Base-by-base conservation (phyloP, 2,888 invertebrate genomes). In the Drosophila histrio region DNA sequence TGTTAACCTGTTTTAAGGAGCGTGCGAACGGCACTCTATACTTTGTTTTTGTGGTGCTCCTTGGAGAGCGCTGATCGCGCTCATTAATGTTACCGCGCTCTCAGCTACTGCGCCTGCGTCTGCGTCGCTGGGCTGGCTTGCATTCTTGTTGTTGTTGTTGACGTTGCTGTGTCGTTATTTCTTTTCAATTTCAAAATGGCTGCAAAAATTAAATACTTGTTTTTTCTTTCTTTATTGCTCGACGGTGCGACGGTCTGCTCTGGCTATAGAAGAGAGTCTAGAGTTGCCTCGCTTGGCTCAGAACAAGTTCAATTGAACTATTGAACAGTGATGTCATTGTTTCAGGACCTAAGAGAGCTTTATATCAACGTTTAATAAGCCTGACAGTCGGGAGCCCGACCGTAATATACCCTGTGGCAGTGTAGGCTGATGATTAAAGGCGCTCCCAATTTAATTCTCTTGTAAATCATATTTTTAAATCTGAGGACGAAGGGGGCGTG, bases 171-270 rank as follows among this genome's bases (percentile, higher is more conserved):
- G 68, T 75, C 59, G 72, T 77, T 75, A 77, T 77, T 72, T 77
- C 77, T 77, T 68, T 77, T 61, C 52, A 75, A 68, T 72, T 75
- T 77, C 73, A 77, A 75, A 75, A 75, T 75, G 75, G 75, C 75
- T 69, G 77, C 72, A 73, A 77, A 72, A 72, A 76, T 68, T 38
- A 61, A 75, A 77, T 75, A 75, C 75, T 77, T 72, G 75, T 75
- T 75, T 75, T 50, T 56, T 54, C 38, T 54, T 44, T 71, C 44
- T 59, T 71, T 56, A 57, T 59, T 66, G 28, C 56, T 26, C 38
- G 26, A 38, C 47, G 41, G 32, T 61, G 57, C 53, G 57, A 53
- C 49, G 36, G 38, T 41, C n/a, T 15, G 39, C 39, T 28, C 39
- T 39, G 39, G 11, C 52, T 30, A 39, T 21, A n/a, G n/a, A n/a